Conservation (phyloP, 2,888 invertebrate genomes). For the Drosophila borealis region DNA sequence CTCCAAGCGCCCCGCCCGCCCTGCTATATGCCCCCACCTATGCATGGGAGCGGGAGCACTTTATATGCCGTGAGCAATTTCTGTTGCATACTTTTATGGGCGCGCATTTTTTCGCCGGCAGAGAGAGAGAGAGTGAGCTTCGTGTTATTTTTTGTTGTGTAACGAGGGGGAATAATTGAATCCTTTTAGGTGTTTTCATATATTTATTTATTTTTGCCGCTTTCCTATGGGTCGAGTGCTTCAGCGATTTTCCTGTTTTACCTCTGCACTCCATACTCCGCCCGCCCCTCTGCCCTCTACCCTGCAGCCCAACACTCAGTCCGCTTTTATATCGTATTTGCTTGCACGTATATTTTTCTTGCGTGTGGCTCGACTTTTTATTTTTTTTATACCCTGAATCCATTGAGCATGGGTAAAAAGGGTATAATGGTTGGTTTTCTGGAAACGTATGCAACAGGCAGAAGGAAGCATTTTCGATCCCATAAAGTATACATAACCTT, state of each 20-base stretch:
- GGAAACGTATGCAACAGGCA: too few relatives aligned
- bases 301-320: background rate
- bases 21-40: background rate
- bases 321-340: conserved; percentile 45
- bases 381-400: conserved; percentile 22
- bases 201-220: conserved; percentile 64
- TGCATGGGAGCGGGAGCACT: conserved; percentile 49
- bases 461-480: too few relatives aligned
- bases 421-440: too few relatives aligned
- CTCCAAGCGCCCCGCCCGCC: conserved; percentile 8
- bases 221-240: conserved; percentile 60
- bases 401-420: too few relatives aligned
- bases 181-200: conserved; percentile 80
- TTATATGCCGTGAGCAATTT: conserved; percentile 77
- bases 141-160: conserved; percentile 68
- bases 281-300: background rate
- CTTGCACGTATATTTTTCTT: conserved; percentile 66
- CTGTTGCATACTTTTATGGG: conserved; percentile 79
- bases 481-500: too few relatives aligned
- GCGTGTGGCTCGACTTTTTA: conserved; percentile 46
- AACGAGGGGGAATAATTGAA: conserved; percentile 81
- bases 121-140: conserved; percentile 11
- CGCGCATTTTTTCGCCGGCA: conserved; percentile 55
- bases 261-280: conserved; percentile 1
- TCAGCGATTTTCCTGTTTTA: conserved; percentile 47